These are phyloP conservation scores for Indicator indicator DNA, from an alignment of 2,113 vertebrate genomes.

Conservation along the genomic window DNA sequence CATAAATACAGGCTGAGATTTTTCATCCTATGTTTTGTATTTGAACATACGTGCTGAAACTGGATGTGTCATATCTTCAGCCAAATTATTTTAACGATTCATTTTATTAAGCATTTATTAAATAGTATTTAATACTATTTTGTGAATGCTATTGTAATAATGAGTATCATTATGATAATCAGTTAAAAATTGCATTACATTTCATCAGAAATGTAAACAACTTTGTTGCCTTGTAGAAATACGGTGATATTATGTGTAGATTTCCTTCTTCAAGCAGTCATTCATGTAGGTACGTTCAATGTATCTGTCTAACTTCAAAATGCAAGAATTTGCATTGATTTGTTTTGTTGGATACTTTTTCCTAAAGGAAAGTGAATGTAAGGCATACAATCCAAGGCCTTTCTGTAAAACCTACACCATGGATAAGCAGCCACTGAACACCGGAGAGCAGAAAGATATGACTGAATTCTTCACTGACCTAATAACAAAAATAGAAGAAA, in stretches of 20 bases:
- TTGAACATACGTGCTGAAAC: neutral
- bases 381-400: conserved; percentile 96
- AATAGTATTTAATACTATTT: neutral
- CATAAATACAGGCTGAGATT: neutral
- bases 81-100: neutral
- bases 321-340: neutral
- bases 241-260: neutral
- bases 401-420: conserved; percentile 99
- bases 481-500: conserved; percentile 99
- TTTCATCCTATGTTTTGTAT: neutral
- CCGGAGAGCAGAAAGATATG: conserved; percentile 99
- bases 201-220: neutral
- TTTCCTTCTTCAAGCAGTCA: neutral
- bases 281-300: rapidly evolving
- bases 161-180: neutral
- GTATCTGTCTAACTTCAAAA: neutral
- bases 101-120: neutral
- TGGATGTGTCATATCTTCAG: neutral
- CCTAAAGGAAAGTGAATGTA: conserved; percentile 94
- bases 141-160: neutral
- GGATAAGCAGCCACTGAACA: conserved; percentile 99
- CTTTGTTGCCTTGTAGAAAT: neutral
- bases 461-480: conserved; percentile 99
- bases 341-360: neutral
- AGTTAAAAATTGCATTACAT: neutral